A percentile compares a stretch with the other conserved stretches of the same genome.
These are phyloP conservation scores for Oscheius myriophilus DNA, from an alignment of 2,888 invertebrate genomes.

Conservation along the genomic window DNA sequence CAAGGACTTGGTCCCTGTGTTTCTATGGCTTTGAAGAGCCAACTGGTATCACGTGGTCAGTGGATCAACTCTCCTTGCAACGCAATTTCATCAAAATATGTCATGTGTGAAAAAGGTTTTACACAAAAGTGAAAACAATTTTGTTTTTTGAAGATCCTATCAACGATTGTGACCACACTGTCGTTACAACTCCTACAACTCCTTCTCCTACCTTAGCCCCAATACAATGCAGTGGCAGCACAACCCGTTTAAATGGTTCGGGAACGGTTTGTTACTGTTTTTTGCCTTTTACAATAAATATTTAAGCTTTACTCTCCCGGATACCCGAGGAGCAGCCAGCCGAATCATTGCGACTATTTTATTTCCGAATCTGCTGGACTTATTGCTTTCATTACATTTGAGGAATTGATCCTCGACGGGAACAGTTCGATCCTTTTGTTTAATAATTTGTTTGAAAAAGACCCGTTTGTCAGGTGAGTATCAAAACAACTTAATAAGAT, in stretches of 20 bases:
- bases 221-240: not conserved
- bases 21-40: not conserved
- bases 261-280: not conserved
- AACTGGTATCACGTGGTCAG: not conserved
- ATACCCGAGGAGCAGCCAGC: constrained; percentile 15
- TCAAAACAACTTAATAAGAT: too few relatives aligned
- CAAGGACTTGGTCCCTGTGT: not conserved
- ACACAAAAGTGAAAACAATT: not conserved
- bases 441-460: not conserved
- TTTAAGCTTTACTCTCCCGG: constrained; percentile 13
- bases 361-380: not conserved
- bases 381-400: not conserved
- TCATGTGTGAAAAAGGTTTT: constrained; percentile 2
- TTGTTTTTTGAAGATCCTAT: too few relatives aligned
- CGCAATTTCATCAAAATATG: not conserved
- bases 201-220: not conserved
- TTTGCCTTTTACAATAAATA: not conserved
- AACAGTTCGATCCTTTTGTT: not conserved
- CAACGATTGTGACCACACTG: too few relatives aligned
- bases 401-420: not conserved
- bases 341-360: constrained; percentile 10
- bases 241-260: not conserved
- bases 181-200: not conserved
- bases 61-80: constrained; percentile 3
- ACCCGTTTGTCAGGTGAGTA: not conserved